Base-by-base conservation (phyloP, 2,888 invertebrate genomes). In the Pollenia griseotomentosa region DNA sequence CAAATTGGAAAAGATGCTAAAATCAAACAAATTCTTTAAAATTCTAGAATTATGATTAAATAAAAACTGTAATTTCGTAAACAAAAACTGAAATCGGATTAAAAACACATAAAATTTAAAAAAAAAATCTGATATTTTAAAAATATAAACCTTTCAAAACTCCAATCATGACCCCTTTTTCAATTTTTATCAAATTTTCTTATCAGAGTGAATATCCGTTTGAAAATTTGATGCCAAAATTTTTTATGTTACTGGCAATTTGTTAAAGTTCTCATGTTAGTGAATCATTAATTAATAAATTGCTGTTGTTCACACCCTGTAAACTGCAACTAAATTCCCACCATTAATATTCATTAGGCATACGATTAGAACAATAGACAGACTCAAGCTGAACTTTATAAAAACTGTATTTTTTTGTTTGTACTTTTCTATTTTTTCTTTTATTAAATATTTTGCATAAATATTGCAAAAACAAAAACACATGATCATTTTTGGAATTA, bases 331-430 rank as follows among this genome's bases (percentile, higher is more conserved):
- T 63, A 68, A 80, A 74, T 85, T 85, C 79, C 61, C 84, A 80
- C 55, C 42, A 85, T 85, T 85, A 75, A 75, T 85, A 85, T 85
- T 85, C 84, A 74, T 63, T 74, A 80, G 55, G 61, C 84, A 80
- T 85, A 80, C 61, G 79, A 61, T 68, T 75, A 75, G 48, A 85
- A 84, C 74, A 80, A 80, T 70, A 74, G 73, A 73, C 33, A 74
- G 73, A 73, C 33, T 57, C 14, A 57, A 59, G 46, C n/a, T 79
- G 61, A 68, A 61, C 19, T 40, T 70, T 59, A 40, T 57, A 46
- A 33, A 33, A 33, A 12, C 48, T 33, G 11, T 74, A 16, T 40
- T 40, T 46, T 53, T 70, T 70, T n/a, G n/a, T n/a, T 61, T 55
- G 19, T 33, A 33, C 10, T 40, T 74, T 66, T 40, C 71, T 46